Percentiles rank a stretch among this genome's conserved stretches.
Evolutionary conservation across 2,113 vertebrate species (phyloP).

Genomic region (Osmerus eperlanus): DNA sequence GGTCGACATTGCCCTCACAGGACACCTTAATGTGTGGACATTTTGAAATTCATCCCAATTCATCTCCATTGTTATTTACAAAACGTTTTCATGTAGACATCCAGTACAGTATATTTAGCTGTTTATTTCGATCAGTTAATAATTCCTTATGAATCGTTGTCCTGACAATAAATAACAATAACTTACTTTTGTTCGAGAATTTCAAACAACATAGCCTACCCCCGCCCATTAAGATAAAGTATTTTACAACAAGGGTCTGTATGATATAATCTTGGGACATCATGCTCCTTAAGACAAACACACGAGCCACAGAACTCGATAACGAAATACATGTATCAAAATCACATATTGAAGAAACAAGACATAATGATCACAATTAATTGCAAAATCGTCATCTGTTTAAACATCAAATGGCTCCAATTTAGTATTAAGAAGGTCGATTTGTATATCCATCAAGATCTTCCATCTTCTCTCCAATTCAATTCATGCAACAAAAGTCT

Average conservation of each 20-base stretch:
- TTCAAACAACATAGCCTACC: slow-evolving; percentile 76
- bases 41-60: neutral
- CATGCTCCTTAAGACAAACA: slow-evolving; percentile 79
- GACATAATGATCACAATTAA: slow-evolving; percentile 66
- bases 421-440: slow-evolving; percentile 30
- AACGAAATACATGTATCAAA: slow-evolving; percentile 67
- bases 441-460: slow-evolving; percentile 63
- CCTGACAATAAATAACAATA: slow-evolving; percentile 99
- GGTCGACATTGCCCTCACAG: too few relatives aligned
- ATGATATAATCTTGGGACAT: slow-evolving; percentile 69
- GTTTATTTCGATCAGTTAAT: slow-evolving; percentile 77
- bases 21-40: too few relatives aligned
- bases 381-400: slow-evolving; percentile 58
- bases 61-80: neutral
- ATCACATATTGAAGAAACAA: slow-evolving; percentile 68
- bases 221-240: slow-evolving; percentile 85
- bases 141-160: slow-evolving; percentile 73
- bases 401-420: slow-evolving; percentile 48
- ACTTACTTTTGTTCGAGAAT: slow-evolving; percentile 90
- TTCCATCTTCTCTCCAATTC: slow-evolving; percentile 49
- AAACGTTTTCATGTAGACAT: slow-evolving; percentile 45
- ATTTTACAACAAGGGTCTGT: slow-evolving; percentile 79
- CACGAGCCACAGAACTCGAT: slow-evolving; percentile 54
- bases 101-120: slow-evolving; percentile 42
- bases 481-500: slow-evolving; percentile 59